Evolutionary conservation across 2,797 vertebrate genomes (phyloP).

Genomic region (Gouania willdenowi): DNA sequence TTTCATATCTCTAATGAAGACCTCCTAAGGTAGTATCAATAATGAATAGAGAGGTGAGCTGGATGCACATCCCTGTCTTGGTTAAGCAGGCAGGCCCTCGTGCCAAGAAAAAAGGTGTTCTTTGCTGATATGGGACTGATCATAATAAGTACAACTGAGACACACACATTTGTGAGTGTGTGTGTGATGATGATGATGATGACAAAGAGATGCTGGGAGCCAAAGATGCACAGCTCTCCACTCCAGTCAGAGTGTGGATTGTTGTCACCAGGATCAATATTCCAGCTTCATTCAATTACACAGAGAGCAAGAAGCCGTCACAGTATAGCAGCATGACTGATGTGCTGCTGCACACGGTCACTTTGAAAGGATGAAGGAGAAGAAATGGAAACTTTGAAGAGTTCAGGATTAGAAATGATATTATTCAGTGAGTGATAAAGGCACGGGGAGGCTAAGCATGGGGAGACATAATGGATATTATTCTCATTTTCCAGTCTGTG

Average conservation of each 20-base stretch:
- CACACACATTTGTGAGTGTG: slow-evolving; percentile 26
- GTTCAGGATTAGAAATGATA: background rate
- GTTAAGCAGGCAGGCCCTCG: slow-evolving; percentile 25
- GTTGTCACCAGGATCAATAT: slow-evolving; percentile 55
- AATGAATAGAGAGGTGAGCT: slow-evolving; percentile 26
- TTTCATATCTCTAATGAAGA: slow-evolving; percentile 27
- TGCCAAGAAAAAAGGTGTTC: slow-evolving; percentile 19
- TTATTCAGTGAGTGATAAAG: background rate
- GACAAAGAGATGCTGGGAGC: slow-evolving; percentile 14
- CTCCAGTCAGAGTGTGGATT: slow-evolving; percentile 12
- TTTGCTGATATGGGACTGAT: slow-evolving; percentile 10
- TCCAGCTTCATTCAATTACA: slow-evolving; percentile 47
- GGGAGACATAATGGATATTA: too few species aligned
- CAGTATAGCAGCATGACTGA: slow-evolving; percentile 26
- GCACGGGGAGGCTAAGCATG: too few species aligned
- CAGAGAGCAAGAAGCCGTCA: slow-evolving; percentile 38
- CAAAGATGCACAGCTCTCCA: slow-evolving; percentile 12
- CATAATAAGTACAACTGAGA: slow-evolving; percentile 10
- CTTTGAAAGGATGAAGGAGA: slow-evolving; percentile 9
- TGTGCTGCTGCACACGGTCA: slow-evolving; percentile 16
- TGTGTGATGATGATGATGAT: too few species aligned
- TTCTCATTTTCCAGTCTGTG: too few species aligned
- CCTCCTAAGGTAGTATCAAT: slow-evolving; percentile 34
- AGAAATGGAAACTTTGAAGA: slow-evolving; percentile 8
- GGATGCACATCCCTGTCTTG: slow-evolving; percentile 24